phyloP scores from a whole-genome alignment of 2,888 invertebrate species.

The Cremastinae sp. region DNA sequence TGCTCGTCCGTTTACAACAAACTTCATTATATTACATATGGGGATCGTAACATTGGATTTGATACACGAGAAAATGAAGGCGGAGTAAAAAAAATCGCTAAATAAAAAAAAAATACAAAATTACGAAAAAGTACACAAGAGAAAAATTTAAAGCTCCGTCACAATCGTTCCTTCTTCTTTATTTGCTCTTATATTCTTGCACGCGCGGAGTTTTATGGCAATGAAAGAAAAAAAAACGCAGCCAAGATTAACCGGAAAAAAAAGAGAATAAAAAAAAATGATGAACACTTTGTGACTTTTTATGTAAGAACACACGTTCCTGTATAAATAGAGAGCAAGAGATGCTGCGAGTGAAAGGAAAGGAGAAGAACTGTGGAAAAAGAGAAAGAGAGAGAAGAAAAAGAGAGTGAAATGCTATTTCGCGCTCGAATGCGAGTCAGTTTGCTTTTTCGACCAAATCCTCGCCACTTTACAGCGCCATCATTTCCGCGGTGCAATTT shows the following conservation, averaged over 20 bases:
- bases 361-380: conserved; percentile 17
- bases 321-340: conserved; percentile 23
- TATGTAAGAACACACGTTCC: conserved; percentile 13
- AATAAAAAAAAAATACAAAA: conserved; percentile 8
- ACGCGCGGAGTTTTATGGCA: conserved; percentile 53
- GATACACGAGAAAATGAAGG: not conserved
- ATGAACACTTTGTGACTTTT: conserved; percentile 18
- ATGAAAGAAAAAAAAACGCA: conserved; percentile 30
- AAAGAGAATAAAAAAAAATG: conserved; percentile 24
- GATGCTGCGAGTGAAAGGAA: not conserved
- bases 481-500: conserved; percentile 23
- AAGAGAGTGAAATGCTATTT: conserved; percentile 26
- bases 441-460: conserved; percentile 31
- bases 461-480: conserved; percentile 15
- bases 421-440: conserved; percentile 33
- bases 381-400: conserved; percentile 9
- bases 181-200: not conserved
- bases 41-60: too few species aligned
- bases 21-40: too few species aligned
- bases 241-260: conserved; percentile 8
- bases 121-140: conserved; percentile 13
- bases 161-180: conserved; percentile 21
- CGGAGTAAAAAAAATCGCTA: conserved; percentile 13
- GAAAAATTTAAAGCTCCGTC: conserved; percentile 7
- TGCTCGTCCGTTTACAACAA: not conserved